These are phyloP conservation scores for Bubo bubo DNA, from an alignment of 2,113 vertebrate genomes.

Conservation along the genomic window DNA sequence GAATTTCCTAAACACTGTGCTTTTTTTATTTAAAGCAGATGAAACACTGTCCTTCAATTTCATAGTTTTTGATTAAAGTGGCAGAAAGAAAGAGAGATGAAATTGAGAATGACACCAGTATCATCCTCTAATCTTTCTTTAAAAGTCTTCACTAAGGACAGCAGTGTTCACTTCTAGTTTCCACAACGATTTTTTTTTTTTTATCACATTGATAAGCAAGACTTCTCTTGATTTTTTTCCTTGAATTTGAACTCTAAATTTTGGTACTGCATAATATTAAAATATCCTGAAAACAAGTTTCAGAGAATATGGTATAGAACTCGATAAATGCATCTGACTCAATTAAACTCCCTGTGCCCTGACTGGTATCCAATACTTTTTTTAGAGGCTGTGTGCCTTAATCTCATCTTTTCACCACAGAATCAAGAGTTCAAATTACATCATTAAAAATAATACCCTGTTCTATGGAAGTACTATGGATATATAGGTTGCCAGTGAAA, in stretches of 20 bases:
- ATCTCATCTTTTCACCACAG: slow-evolving; percentile 21
- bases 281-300: not conserved
- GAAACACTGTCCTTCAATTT: not conserved
- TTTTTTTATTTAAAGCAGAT: slow-evolving; percentile 2
- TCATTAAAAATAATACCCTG: slow-evolving; percentile 33
- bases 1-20: not conserved
- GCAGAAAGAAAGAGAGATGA: not conserved
- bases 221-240: not conserved
- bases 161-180: not conserved
- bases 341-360: slow-evolving; percentile 31
- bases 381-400: slow-evolving; percentile 35
- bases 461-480: not conserved
- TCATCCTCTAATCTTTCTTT: not conserved
- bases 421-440: slow-evolving; percentile 53
- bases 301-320: not conserved
- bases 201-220: not conserved
- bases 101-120: not conserved
- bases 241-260: not conserved
- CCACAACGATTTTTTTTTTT: not conserved
- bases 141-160: not conserved
- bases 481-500: not conserved
- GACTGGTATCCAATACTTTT: not conserved
- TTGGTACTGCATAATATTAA: not conserved
- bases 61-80: not conserved
- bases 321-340: not conserved